A percentile compares a stretch with the other conserved stretches of the same genome.
phyloP scores from a whole-genome alignment of 2,797 vertebrate species.

The Acanthurus leucopareius region DNA sequence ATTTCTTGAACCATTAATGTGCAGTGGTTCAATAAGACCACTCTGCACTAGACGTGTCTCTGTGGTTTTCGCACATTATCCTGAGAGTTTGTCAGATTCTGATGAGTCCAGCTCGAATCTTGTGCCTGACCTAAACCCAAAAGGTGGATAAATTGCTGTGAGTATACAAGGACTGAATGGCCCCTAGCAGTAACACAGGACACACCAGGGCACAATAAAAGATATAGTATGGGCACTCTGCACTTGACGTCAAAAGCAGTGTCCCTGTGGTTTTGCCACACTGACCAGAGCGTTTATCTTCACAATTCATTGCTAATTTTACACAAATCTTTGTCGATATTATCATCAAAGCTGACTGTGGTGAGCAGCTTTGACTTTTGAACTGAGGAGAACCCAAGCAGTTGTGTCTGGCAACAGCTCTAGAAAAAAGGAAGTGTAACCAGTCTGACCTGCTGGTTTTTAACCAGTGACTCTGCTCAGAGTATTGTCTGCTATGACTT shows the following conservation, averaged over 20 bases:
- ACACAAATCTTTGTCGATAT: not conserved
- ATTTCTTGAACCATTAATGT: not conserved
- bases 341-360: not conserved
- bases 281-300: not conserved
- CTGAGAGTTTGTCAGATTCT: too few relatives aligned
- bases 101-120: too few relatives aligned
- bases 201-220: too few relatives aligned
- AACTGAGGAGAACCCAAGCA: not conserved
- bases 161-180: too few relatives aligned
- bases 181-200: too few relatives aligned
- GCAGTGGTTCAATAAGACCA: not conserved
- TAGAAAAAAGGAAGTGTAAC: slow-evolving; percentile 37
- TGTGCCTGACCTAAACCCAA: too few relatives aligned
- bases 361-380: slow-evolving; percentile 1
- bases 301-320: not conserved
- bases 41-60: too few relatives aligned
- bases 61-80: too few relatives aligned
- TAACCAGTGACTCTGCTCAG: not conserved
- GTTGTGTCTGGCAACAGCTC: slow-evolving; percentile 4
- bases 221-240: not conserved
- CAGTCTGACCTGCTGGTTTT: slow-evolving; percentile 10
- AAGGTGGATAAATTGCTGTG: too few relatives aligned
- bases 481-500: slow-evolving; percentile 10
- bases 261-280: not conserved
- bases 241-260: not conserved